phyloP scores from a whole-genome alignment of 2,797 vertebrate species.

The Pithecia hirsuta region DNA sequence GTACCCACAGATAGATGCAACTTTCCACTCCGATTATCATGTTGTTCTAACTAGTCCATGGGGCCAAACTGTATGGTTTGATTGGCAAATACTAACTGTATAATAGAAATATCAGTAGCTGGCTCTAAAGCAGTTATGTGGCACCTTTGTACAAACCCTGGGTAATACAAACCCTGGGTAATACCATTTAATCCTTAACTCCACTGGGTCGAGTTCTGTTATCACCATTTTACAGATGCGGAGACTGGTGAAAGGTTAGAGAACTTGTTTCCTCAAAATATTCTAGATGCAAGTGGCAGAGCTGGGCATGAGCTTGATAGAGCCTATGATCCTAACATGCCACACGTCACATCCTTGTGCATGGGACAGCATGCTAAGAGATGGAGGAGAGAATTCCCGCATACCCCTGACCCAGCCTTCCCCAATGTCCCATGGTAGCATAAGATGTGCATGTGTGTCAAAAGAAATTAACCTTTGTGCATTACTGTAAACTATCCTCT shows the following conservation, averaged over 20 bases:
- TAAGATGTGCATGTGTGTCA: no score
- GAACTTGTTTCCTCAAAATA: not conserved
- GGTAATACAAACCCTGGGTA: no score
- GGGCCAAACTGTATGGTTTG: not conserved
- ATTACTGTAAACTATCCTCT: not conserved
- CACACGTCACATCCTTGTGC: accelerated
- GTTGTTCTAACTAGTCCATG: no score
- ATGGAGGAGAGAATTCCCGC: accelerated
- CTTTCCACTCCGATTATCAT: no score
- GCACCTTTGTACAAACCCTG: not conserved
- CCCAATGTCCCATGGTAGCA: not conserved
- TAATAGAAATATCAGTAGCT: no score
- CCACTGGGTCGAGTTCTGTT: not conserved
- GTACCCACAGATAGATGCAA: not conserved
- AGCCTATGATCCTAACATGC: not conserved
- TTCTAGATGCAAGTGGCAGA: not conserved
- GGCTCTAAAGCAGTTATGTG: not conserved
- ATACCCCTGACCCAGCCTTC: not conserved
- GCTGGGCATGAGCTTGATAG: not conserved
- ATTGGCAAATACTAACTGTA: not conserved
- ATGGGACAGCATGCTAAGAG: not conserved
- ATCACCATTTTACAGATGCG: not conserved
- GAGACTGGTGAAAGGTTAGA: not conserved
- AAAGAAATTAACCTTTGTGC: not conserved
- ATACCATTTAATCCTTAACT: not conserved